Conservation (phyloP, 2,113 vertebrate species). For the Pelobates fuscus region DNA sequence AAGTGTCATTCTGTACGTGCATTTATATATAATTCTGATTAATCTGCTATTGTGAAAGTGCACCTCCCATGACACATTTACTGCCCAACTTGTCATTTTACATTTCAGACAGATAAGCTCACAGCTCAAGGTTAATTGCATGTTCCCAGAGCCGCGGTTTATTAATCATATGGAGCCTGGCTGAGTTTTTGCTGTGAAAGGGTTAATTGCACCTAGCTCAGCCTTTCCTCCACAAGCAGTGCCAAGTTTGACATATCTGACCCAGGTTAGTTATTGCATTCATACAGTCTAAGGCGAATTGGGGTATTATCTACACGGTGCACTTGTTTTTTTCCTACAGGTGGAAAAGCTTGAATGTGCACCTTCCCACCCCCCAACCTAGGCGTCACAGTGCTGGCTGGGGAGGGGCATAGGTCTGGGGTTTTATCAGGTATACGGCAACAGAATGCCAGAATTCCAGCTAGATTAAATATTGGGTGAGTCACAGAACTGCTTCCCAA, state of each 20-base stretch:
- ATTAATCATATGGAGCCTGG: background rate
- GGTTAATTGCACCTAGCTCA: background rate
- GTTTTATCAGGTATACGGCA: conserved; percentile 30
- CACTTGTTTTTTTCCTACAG: background rate
- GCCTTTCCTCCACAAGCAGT: background rate
- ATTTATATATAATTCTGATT: background rate
- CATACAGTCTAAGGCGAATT: too few relatives aligned
- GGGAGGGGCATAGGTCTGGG: background rate
- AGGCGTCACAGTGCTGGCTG: background rate
- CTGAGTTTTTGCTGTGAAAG: background rate
- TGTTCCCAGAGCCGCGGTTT: background rate
- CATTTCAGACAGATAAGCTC: background rate
- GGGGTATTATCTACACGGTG: too few relatives aligned
- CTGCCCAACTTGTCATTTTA: background rate
- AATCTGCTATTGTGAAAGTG: background rate
- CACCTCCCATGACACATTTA: background rate
- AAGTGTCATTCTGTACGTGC: background rate
- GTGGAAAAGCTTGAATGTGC: conserved; percentile 1
- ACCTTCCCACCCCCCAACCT: background rate
- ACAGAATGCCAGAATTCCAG: conserved; percentile 5
- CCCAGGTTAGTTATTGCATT: too few relatives aligned
- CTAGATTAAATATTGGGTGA: conserved; percentile 3
- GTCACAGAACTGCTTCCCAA: background rate
- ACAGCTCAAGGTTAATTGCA: background rate
- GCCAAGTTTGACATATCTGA: background rate